Conservation (phyloP, 2,797 vertebrate species). For the Knipowitschia caucasica region DNA sequence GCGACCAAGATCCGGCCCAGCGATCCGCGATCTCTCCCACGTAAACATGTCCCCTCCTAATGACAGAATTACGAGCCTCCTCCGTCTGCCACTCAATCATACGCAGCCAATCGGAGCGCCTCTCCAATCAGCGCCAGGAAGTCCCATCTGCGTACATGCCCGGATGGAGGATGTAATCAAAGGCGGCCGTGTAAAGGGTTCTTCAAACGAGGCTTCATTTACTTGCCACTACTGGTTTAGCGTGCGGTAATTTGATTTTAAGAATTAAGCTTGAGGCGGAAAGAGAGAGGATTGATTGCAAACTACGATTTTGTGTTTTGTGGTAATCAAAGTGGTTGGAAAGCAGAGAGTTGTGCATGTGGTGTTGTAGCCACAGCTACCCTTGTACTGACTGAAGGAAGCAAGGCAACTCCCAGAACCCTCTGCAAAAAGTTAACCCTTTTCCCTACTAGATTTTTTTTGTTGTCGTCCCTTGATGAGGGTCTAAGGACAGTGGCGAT, state of each 20-base stretch:
- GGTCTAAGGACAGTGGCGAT: too few species aligned
- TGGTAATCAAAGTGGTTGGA: neutral
- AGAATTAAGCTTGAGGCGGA: constrained; percentile 4
- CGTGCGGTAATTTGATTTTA: constrained; percentile 28
- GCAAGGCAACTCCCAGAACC: too few species aligned
- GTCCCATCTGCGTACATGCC: constrained; percentile 61
- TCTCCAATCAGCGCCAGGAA: constrained; percentile 69
- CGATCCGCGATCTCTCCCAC: constrained; percentile 16
- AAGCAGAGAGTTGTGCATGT: neutral
- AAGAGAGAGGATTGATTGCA: neutral
- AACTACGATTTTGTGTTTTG: neutral
- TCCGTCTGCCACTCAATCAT: constrained; percentile 71
- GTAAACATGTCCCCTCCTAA: constrained; percentile 47
- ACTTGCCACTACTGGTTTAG: constrained; percentile 9
- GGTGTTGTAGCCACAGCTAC: too few species aligned
- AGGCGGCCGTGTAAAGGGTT: constrained; percentile 47
- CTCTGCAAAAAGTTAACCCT: too few species aligned
- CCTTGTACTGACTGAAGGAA: too few species aligned
- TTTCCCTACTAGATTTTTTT: too few species aligned
- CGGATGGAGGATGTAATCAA: constrained; percentile 43
- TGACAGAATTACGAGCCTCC: constrained; percentile 61
- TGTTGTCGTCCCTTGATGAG: too few species aligned
- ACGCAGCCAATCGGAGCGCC: constrained; percentile 55
- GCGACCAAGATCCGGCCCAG: neutral
- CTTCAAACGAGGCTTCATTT: constrained; percentile 42